These are phyloP conservation scores for Cardiocondyla obscurior DNA, from an alignment of 1,140 invertebrate species.

Conservation along the genomic window DNA sequence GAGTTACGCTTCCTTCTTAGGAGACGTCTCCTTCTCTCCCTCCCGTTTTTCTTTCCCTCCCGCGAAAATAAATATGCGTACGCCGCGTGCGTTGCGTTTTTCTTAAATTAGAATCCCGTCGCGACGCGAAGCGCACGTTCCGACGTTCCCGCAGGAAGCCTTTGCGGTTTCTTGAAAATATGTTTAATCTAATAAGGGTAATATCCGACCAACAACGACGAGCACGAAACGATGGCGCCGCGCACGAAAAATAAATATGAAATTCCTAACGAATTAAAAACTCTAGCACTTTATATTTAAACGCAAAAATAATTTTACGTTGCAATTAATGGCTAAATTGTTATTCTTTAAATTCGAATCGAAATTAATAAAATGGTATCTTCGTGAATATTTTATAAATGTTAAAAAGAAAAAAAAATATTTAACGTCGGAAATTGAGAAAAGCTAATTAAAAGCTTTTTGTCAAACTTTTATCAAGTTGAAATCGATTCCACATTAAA, in stretches of 20 bases:
- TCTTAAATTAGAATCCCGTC: slow-evolving; percentile 46
- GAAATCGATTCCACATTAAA: not conserved
- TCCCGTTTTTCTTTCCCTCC: too few species aligned
- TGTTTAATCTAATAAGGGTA: slow-evolving; percentile 29
- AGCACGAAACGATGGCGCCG: not conserved
- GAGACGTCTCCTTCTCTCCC: not conserved
- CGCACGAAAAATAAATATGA: not conserved
- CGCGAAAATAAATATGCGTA: slow-evolving; percentile 6
- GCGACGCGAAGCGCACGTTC: not conserved
- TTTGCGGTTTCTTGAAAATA: not conserved
- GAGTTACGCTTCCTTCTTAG: not conserved
- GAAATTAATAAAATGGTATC: not conserved
- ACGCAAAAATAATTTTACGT: not conserved
- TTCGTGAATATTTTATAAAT: not conserved
- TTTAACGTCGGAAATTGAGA: not conserved
- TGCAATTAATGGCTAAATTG: not conserved
- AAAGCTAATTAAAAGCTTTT: not conserved
- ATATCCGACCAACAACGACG: not conserved
- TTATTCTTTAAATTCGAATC: not conserved
- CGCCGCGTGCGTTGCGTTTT: slow-evolving; percentile 34
- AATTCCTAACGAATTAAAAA: not conserved
- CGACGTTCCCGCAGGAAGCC: not conserved
- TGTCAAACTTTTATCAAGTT: not conserved
- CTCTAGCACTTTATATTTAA: too few species aligned
- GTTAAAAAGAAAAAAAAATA: not conserved